Evolutionary conservation across 2,113 vertebrate genomes (phyloP).

Genomic region (Chaetodon trifascialis): DNA sequence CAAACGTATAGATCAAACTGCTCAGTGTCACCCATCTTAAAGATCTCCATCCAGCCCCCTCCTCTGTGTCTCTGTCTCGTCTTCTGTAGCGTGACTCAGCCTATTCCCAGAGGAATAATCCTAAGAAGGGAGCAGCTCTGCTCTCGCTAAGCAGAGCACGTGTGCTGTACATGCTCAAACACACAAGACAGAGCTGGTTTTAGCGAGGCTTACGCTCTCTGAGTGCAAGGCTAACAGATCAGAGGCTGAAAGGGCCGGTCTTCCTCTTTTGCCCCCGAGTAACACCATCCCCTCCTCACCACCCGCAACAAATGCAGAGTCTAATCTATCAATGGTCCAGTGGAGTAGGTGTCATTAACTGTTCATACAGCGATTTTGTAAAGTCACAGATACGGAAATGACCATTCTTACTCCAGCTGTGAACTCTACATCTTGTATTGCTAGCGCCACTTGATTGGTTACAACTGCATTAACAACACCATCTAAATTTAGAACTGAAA

Average conservation of each 20-base stretch:
- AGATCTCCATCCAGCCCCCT: constrained; percentile 10
- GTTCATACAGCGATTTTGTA: too few species aligned
- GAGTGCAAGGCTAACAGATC: constrained; percentile 61
- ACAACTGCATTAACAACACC: not conserved
- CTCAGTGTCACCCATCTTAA: constrained; percentile 35
- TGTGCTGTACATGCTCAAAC: constrained; percentile 65
- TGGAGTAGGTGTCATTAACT: constrained; percentile 9
- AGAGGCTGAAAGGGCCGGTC: constrained; percentile 35
- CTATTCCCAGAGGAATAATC: constrained; percentile 78
- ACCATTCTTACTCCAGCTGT: not conserved
- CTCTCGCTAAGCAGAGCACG: constrained; percentile 63
- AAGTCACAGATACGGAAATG: not conserved
- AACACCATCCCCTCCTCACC: not conserved
- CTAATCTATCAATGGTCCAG: not conserved
- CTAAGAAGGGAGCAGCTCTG: constrained; percentile 65
- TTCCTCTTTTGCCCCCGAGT: not conserved
- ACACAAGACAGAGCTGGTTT: constrained; percentile 69
- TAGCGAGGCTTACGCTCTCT: constrained; percentile 67
- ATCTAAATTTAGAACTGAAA: not conserved
- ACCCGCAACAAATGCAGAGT: too few species aligned
- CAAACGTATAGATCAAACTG: constrained; percentile 20
- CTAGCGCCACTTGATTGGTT: not conserved
- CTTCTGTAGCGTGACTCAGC: constrained; percentile 78
- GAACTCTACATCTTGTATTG: too few species aligned
- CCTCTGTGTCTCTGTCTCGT: constrained; percentile 35